Conservation (phyloP, 2,113 vertebrate species). For the Prionailurus bengalensis region DNA sequence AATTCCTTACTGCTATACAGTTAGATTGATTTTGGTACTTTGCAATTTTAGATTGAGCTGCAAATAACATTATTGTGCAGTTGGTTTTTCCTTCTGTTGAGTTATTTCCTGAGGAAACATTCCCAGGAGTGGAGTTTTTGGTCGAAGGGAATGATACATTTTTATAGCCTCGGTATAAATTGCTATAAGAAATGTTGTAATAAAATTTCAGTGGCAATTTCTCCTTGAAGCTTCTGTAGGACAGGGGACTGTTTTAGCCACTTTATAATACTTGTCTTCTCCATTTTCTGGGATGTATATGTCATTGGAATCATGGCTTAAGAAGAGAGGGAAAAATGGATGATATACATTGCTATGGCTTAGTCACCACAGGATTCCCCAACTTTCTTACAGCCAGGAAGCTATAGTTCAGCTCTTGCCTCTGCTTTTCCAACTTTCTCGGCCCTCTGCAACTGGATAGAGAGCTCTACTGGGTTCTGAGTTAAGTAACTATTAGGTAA, state of each 20-base stretch:
- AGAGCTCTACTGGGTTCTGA: neutral
- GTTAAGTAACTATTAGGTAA: neutral
- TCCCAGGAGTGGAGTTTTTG: conserved; percentile 62
- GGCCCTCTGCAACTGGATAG: neutral
- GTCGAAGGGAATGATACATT: conserved; percentile 65
- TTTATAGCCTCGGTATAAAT: conserved; percentile 67
- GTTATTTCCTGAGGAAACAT: conserved; percentile 71
- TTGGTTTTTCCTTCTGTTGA: conserved; percentile 64
- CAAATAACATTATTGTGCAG: neutral
- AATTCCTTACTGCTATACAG: conserved; percentile 34
- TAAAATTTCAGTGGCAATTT: conserved; percentile 69
- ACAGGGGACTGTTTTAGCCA: conserved; percentile 13
- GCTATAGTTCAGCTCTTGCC: neutral
- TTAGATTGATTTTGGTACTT: conserved; percentile 32
- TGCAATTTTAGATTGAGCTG: neutral
- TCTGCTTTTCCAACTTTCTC: neutral
- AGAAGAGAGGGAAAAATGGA: neutral
- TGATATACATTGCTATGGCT: neutral
- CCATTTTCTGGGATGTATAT: neutral
- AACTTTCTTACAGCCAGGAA: neutral
- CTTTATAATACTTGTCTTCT: neutral
- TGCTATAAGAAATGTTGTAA: conserved; percentile 44
- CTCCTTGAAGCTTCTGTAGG: conserved; percentile 73
- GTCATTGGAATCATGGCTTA: neutral
- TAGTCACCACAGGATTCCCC: no score